Evolutionary conservation across 2,888 invertebrate species (phyloP), one percentile per base, ranked within the genome.

Genomic region (Cephalotes varians): DNA sequence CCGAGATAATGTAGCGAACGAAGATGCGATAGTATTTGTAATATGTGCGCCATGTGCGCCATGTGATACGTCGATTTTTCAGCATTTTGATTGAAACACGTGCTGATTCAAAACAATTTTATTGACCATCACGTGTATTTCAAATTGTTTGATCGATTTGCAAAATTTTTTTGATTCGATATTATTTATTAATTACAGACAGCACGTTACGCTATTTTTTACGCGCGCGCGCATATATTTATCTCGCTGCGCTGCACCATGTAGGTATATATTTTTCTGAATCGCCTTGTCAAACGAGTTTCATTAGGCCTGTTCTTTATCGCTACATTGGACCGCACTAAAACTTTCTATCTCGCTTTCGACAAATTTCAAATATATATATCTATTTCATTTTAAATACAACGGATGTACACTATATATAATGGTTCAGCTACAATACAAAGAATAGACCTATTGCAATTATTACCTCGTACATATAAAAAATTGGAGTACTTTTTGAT

Each of bases 1-100:
- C 25, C 12, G 18, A 56, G 56, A 72, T 56, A 72, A 56, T 72
- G 6, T 28, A 72, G 6, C 15, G 10, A 9, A 54, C 37, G 12
- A 56, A 72, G 25, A 72, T 12, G 21, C 21, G 21, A 40, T 31
- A 12, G 18, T 58, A 71, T 72, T 56, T 40, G n/a, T 72, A 37
- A 72, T 15, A 4, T 71, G 21, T 34, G 15, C 10, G n/a, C 3
- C 5, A n/a, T n/a, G n/a, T n/a, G n/a, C n/a, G 4, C 0, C 10
- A 7, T 47, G n/a, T n/a, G n/a, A n/a, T n/a, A n/a, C 3, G 15
- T 69, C 9, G 7, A 56, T 18, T 28, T 34, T 28, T 12, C 56
- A n/a, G 18, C 21, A 25, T 54, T 18, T 12, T 28, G 21, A 47
- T n/a, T n/a, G 18, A 47, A 15, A 28, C 18, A 47, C 44, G 15